Conservation (phyloP, 2,888 invertebrate genomes). For the Mythimna lalbum region DNA sequence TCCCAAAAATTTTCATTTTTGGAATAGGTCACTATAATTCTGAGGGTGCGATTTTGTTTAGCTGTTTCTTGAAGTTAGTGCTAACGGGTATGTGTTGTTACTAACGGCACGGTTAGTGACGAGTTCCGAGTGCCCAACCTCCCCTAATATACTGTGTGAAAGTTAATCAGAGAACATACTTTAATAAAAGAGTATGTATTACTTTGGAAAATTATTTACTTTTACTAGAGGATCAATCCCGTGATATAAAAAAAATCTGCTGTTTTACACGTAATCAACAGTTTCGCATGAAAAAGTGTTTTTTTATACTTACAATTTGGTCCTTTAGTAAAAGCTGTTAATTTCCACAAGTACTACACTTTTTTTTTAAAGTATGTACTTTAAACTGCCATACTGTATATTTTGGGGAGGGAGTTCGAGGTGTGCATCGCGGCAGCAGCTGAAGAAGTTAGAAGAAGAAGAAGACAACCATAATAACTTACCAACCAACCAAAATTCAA, state of each 20-base stretch:
- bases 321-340: not conserved
- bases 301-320: not conserved
- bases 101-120: constrained; percentile 8
- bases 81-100: constrained; percentile 1
- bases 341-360: not conserved
- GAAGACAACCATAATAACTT: not conserved
- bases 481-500: not conserved
- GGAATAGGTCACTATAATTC: too few relatives aligned
- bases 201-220: not conserved
- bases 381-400: not conserved
- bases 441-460: not conserved
- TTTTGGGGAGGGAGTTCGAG: not conserved
- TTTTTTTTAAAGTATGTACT: not conserved
- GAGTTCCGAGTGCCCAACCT: constrained; percentile 28
- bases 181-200: not conserved
- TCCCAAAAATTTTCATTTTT: too few relatives aligned
- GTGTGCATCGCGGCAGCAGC: not conserved
- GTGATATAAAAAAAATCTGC: not conserved
- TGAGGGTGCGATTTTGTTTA: too few relatives aligned
- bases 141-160: not conserved
- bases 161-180: not conserved
- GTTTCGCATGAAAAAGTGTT: not conserved
- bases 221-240: not conserved
- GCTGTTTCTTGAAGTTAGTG: too few relatives aligned
- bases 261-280: not conserved